phyloP scores from a whole-genome alignment of 1,140 invertebrate genomes.

The Monomorium pharaonis region DNA sequence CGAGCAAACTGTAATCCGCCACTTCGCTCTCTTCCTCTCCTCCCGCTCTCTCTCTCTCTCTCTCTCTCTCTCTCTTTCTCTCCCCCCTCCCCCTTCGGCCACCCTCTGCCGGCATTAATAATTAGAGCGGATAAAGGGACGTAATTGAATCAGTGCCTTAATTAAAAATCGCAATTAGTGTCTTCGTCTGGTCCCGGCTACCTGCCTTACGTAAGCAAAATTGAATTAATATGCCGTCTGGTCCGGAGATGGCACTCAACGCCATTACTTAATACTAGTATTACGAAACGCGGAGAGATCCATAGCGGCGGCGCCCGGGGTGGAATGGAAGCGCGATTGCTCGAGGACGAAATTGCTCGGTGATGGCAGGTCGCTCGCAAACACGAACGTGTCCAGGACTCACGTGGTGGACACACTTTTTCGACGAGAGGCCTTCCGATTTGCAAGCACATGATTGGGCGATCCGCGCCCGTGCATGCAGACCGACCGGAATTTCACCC shows the following conservation, averaged over 20 bases:
- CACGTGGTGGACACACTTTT: background rate
- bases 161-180: constrained; percentile 79
- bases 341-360: constrained; percentile 16
- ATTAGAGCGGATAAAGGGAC: constrained; percentile 69
- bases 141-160: constrained; percentile 74
- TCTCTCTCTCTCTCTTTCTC: too few species aligned
- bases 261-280: constrained; percentile 68
- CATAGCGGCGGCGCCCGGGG: background rate
- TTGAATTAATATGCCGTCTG: constrained; percentile 75
- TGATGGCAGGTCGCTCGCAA: background rate
- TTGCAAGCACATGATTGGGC: background rate
- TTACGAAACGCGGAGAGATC: constrained; percentile 62
- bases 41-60: too few species aligned
- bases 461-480: background rate
- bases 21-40: background rate
- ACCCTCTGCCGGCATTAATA: constrained; percentile 65
- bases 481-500: background rate
- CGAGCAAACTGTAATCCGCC: constrained; percentile 24
- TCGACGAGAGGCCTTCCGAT: background rate
- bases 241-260: constrained; percentile 68
- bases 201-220: constrained; percentile 71
- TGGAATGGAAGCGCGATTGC: background rate
- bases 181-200: constrained; percentile 58
- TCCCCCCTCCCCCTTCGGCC: background rate
- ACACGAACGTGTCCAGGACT: background rate